Percentiles rank a stretch among this genome's conserved stretches.
Conservation (phyloP, 2,888 invertebrate genomes). For the Aquatica leii region DNA sequence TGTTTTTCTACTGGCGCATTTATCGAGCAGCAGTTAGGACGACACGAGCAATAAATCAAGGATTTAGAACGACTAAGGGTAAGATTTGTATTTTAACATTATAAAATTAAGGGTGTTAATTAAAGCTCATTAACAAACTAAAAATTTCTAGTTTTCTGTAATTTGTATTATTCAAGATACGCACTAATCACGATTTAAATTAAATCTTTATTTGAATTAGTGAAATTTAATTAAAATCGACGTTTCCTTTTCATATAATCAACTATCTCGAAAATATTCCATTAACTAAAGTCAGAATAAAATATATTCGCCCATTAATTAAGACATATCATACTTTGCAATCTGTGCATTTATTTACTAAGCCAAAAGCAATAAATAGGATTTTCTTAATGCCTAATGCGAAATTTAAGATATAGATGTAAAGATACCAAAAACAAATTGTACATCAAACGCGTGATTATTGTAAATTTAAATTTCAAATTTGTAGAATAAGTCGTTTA, state of each 20-base stretch:
- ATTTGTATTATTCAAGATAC: too few species aligned
- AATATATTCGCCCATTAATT: background rate
- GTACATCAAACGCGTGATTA: background rate
- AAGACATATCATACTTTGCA: background rate
- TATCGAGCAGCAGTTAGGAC: conserved; percentile 93
- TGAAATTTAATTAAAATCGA: conserved; percentile 1
- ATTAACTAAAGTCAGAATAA: too few species aligned
- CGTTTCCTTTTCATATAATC: background rate
- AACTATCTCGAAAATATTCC: background rate
- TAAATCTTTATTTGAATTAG: too few species aligned
- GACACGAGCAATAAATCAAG: conserved; percentile 91
- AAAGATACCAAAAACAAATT: too few species aligned
- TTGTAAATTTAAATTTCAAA: background rate
- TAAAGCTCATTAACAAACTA: too few species aligned
- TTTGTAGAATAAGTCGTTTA: conserved; percentile 5
- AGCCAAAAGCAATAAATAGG: too few species aligned
- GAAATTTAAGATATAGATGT: too few species aligned
- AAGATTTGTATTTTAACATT: conserved; percentile 32
- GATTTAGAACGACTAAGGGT: conserved; percentile 88
- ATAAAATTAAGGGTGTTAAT: too few species aligned
- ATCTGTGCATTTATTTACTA: background rate
- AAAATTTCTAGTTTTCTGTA: too few species aligned
- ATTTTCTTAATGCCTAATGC: too few species aligned
- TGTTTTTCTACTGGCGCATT: conserved; percentile 97
- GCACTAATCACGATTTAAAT: too few species aligned